Evolutionary conservation across 2,113 vertebrate species (phyloP).

Genomic region (Talpa occidentalis): DNA sequence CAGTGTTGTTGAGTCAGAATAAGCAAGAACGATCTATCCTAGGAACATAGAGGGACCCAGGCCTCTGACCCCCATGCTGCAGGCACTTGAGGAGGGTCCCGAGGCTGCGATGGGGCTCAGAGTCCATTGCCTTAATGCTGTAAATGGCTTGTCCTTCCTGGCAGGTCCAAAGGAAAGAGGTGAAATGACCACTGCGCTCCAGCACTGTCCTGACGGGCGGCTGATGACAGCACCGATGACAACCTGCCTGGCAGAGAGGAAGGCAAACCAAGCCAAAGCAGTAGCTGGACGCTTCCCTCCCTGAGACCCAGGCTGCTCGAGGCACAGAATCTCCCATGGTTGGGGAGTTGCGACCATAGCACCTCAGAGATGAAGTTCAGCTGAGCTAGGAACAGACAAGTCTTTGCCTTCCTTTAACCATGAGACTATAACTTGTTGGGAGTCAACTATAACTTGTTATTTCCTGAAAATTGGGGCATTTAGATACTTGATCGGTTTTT

Average conservation of each 20-base stretch:
- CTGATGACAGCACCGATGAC: no score
- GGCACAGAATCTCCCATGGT: not conserved
- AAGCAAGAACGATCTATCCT: not conserved
- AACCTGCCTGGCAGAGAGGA: not conserved
- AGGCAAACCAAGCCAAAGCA: not conserved
- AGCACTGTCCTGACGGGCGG: no score
- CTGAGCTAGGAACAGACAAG: not conserved
- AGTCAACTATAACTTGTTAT: no score
- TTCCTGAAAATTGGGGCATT: not conserved
- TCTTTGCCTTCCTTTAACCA: not conserved
- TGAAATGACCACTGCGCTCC: not conserved
- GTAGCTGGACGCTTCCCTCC: not conserved
- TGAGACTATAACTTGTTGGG: not conserved
- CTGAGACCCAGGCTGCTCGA: not conserved
- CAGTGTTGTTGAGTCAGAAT: not conserved
- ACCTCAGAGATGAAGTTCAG: not conserved
- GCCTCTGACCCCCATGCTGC: not conserved
- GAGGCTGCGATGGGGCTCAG: not conserved
- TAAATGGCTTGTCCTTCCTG: not conserved
- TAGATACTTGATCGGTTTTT: not conserved
- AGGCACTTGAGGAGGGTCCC: not conserved
- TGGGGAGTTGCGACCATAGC: not conserved
- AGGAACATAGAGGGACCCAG: not conserved
- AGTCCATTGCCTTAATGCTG: not conserved
- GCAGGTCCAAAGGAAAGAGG: not conserved